These are phyloP conservation scores for Linhomoeus sp. DNA, from an alignment of 2,888 invertebrate species.

Conservation along the genomic window DNA sequence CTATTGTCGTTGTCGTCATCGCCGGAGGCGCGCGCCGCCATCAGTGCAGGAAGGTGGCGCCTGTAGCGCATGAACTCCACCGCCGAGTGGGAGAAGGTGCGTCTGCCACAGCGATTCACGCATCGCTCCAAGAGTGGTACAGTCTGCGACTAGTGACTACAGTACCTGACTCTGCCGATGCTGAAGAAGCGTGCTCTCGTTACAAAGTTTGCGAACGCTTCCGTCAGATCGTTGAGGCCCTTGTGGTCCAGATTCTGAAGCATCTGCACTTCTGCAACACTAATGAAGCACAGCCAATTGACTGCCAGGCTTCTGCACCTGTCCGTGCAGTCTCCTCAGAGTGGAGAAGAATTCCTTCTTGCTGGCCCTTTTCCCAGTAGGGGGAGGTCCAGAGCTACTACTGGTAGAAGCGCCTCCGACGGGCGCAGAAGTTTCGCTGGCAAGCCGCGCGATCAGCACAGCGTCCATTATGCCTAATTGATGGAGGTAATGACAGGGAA, in stretches of 20 bases:
- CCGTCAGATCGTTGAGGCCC: constrained; percentile 25
- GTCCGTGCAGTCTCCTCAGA: constrained; percentile 24
- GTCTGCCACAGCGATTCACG: too few species aligned
- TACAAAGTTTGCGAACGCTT: constrained; percentile 25
- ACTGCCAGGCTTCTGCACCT: constrained; percentile 21
- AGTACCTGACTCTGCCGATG: constrained; percentile 21
- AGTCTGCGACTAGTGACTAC: background rate
- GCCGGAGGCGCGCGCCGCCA: constrained; percentile 8
- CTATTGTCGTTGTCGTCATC: background rate
- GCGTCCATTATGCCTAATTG: too few species aligned
- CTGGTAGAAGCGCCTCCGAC: too few species aligned
- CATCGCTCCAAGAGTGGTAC: background rate
- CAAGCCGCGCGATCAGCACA: too few species aligned
- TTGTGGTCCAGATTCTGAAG: constrained; percentile 6
- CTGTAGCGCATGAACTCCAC: constrained; percentile 28
- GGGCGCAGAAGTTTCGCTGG: too few species aligned
- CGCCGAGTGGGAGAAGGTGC: constrained; percentile 28
- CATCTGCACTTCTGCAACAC: too few species aligned
- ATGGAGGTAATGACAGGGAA: too few species aligned
- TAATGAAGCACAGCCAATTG: too few species aligned
- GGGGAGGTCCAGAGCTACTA: too few species aligned
- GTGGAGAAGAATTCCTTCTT: constrained; percentile 25
- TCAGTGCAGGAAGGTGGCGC: constrained; percentile 22
- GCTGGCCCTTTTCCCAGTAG: too few species aligned
- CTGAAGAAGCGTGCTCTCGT: constrained; percentile 25